Evolutionary conservation across 2,113 vertebrate species (phyloP), one percentile per base, ranked within the genome.

Genomic region (Ptychochromis oligacanthus): DNA sequence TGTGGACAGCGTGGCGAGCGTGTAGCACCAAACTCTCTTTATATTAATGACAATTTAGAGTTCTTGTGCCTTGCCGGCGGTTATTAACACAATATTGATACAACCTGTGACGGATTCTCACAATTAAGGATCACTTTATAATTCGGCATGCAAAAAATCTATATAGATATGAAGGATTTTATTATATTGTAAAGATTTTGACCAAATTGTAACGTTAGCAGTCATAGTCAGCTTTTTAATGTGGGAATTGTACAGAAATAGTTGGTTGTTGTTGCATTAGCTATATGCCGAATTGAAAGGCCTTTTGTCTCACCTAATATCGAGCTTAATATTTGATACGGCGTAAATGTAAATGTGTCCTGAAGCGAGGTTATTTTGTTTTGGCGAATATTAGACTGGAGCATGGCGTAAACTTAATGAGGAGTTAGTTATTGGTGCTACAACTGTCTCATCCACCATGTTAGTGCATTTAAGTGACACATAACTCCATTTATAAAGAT

Each of bases 21-120:
- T 13, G 15, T 1, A 7, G 2, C 0, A 13, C 88, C 80, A 28
- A 64, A 62, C 4, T 77, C 18, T 36, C 2, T 36, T 43, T 2
- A 4, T 13, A 43, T 75, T n/a, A 2, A 1, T 3, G 0, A 1
- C 10, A 55, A 1, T 74, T 78, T 26, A n/a, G 10, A 5, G 3
- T 1, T 0, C 24, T 4, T 1, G 4, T 38, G n/a, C 2, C 4
- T 49, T 24, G 2, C 0, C 0, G 3, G 4, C 18, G 4, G 13
- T 36, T 20, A 17, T 54, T 11, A 5, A 28, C 14, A 1, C 0
- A 13, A 2, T 43, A 0, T 17, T 55, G 0, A 24, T 2, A 24
- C 0, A 61, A 18, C 0, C 1, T 7, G 1, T 1, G 6, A 11
- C 2, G 0, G 1, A 0, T 38, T 76, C 4, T 61, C 3, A 20